Base-by-base conservation (phyloP, 2,888 invertebrate genomes). In the Antheraea assamensis region DNA sequence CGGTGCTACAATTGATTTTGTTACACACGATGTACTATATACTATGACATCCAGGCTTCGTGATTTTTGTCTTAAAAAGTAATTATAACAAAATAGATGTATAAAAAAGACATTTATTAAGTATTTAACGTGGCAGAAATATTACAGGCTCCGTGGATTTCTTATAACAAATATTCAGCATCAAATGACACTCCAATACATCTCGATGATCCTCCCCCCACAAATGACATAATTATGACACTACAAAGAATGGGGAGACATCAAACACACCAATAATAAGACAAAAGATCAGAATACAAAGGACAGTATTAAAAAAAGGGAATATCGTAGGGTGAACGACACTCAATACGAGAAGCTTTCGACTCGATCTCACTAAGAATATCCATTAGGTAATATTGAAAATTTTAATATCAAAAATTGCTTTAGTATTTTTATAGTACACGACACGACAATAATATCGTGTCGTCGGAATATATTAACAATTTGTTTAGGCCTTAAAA, bases 371-470 rank as follows among this genome's bases (percentile, higher is more conserved):
- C 82, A 79, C 76, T 79, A 88, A 88, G 91, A 64, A 90, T 89
- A 92, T 94, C 94, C 95, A 95, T 95, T 95, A 95, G 94, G 89
- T 92, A 93, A 92, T 95, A 95, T 95, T 95, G 95, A 93, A 94
- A 92, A 93, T 95, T 95, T 94, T 94, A 95, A 95, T 95, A 95
- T 95, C 91, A 91, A 90, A 91, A 92, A 95, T 94, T 92, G 93
- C 90, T 77, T 82, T 80, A 61, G 58, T 74, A 30, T 71, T 73
- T 85, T 88, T 85, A 81, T 72, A 74, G 8, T 49, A n/a, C 7
- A 75, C 87, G 85, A 83, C 21, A 79, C 84, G 61, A 64, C 27
- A 64, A 64, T 8, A 17, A 64, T 17, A 64, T 58, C 58, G 8
- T 24, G 13, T 58, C 24, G 24, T 21, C 21, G n/a, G n/a, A n/a